Conservation (phyloP, 2,113 vertebrate species). For the Acrocephalus arundinaceus region DNA sequence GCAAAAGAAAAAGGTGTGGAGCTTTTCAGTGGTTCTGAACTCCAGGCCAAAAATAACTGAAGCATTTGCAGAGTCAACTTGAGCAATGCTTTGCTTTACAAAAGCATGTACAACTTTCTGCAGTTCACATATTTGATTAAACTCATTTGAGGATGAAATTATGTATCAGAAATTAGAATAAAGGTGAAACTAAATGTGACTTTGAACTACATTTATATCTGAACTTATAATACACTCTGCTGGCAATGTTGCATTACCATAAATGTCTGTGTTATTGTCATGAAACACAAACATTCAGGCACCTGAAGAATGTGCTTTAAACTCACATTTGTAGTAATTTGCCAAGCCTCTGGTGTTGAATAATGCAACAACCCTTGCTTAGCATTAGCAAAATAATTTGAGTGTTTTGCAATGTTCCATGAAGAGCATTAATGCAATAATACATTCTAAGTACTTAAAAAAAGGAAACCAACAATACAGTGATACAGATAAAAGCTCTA, state of each 20-base stretch:
- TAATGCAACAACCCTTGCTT: constrained; percentile 62
- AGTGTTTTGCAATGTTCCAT: constrained; percentile 63
- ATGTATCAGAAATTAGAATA: neutral
- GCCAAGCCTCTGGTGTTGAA: constrained; percentile 52
- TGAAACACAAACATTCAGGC: constrained; percentile 24
- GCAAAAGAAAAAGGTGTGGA: neutral
- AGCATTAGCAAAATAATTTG: constrained; percentile 63
- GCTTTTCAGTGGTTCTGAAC: neutral
- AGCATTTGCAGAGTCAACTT: neutral
- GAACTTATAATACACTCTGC: neutral
- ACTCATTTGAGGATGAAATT: neutral
- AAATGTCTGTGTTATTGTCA: neutral
- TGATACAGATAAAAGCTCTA: constrained; percentile 37
- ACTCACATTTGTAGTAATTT: constrained; percentile 39
- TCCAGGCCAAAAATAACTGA: neutral
- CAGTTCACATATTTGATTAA: neutral
- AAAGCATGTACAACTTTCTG: neutral
- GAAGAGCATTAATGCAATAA: constrained; percentile 69
- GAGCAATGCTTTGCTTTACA: neutral
- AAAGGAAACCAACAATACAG: constrained; percentile 24
- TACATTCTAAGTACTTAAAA: constrained; percentile 49
- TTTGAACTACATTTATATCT: neutral
- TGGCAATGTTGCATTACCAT: neutral
- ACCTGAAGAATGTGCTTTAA: constrained; percentile 32
- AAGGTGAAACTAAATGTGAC: neutral